Evolutionary conservation across 2,797 vertebrate species (phyloP), one percentile per base, ranked within the genome.

Genomic region (Emydoidea blandingii): DNA sequence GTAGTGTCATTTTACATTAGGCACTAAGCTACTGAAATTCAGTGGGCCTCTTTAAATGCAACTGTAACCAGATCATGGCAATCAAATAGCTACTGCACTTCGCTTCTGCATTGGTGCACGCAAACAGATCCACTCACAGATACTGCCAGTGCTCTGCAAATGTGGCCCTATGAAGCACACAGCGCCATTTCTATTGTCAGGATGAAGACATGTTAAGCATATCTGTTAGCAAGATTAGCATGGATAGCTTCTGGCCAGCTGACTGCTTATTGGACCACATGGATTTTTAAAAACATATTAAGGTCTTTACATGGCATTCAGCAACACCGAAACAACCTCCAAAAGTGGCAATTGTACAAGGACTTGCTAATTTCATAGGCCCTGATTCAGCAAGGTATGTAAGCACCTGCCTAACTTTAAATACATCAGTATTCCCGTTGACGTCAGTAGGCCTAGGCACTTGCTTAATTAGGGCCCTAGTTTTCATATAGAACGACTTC

Each of bases 21-120:
- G 57, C 34, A 5, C 37, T 79, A 49, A 25, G 52, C 34, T 92
- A 79, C 89, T 85, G 85, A 65, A 23, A 16, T 29, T 56, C 94
- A 92, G 81, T 41, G 83, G 83, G 47, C 65, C 34, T 81, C 57
- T 72, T 56, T 82, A 91, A 0, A 11, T 11, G 8, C 0, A 6
- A 52, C 52, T 50, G 87, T 12, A 94, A 78, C 23, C 50, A 44
- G 37, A 3, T 21, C 37, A 11, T 0, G 23, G 21, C 84, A 81
- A 34, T 47, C 0, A 62, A 65, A 8, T 65, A n/a, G 15, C 15
- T 18, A 19, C 7, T 31, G 53, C 25, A 18, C 49, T 81, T 68
- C 78, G 90, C 47, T 11, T 50, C n/a, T 21, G 19, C 21, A 1
- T 49, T 29, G 87, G 12, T 2, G 14, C 53, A 14, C 21, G 4